Evolutionary conservation across 2,113 vertebrate genomes (phyloP).

Genomic region (Zosterops japonicus): DNA sequence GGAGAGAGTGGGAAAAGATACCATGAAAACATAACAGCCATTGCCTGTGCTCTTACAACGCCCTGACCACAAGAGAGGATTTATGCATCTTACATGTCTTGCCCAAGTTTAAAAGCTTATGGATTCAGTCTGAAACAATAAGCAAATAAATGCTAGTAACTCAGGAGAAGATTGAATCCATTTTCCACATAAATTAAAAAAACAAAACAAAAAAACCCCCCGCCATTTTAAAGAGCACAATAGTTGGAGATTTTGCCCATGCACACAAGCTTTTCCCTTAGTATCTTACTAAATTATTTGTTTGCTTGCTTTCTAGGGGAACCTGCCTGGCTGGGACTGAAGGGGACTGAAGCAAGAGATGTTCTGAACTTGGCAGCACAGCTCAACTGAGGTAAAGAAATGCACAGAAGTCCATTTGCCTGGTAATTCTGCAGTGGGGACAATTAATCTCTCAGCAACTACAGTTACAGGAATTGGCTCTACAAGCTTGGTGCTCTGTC

Average conservation of each 20-base stretch:
- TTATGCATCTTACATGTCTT: neutral
- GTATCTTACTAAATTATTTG: neutral
- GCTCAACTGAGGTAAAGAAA: neutral
- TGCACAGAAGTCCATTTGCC: neutral
- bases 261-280: neutral
- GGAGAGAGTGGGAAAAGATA: neutral
- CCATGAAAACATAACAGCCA: neutral
- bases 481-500: neutral
- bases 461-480: neutral
- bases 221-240: neutral
- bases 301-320: neutral
- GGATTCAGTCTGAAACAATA: neutral
- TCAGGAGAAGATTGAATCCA: neutral
- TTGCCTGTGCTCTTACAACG: neutral
- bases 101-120: neutral
- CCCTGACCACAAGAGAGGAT: neutral
- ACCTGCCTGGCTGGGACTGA: neutral
- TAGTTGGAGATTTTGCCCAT: rapidly evolving
- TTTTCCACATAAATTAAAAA: neutral
- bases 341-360: neutral
- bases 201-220: neutral
- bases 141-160: neutral
- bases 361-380: neutral
- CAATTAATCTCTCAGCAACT: neutral
- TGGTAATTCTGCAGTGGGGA: neutral